These are phyloP conservation scores for Athene cunicularia DNA, from an alignment of 2,113 vertebrate species.

Conservation along the genomic window DNA sequence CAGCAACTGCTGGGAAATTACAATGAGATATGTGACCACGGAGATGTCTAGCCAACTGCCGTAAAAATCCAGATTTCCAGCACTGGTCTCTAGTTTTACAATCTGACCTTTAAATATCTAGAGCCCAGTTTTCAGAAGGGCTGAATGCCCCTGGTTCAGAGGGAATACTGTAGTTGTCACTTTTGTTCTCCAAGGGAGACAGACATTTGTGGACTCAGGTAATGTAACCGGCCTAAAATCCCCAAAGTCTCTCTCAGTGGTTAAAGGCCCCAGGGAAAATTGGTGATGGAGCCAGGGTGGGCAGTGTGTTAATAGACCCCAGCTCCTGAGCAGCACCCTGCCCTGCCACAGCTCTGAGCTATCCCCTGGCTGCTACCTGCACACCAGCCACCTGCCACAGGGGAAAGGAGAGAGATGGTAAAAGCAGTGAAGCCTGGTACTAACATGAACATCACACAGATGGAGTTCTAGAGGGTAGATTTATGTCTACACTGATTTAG, in stretches of 20 bases:
- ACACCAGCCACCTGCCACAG: neutral
- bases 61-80: neutral
- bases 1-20: neutral
- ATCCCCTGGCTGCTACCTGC: neutral
- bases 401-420: neutral
- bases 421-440: neutral
- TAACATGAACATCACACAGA: neutral
- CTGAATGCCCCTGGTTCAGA: neutral
- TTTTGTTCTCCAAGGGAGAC: neutral
- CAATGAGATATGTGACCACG: neutral
- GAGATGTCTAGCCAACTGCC: neutral
- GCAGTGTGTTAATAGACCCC: neutral
- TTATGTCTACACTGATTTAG: neutral
- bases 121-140: neutral
- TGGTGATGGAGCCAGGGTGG: neutral
- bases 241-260: neutral
- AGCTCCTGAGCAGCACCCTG: neutral
- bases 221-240: neutral
- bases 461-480: neutral
- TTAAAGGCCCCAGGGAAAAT: neutral
- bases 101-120: neutral
- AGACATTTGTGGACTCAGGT: fast-evolving
- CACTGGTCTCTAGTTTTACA: neutral
- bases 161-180: neutral
- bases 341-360: neutral